phyloP scores from a whole-genome alignment of 2,888 invertebrate genomes.

The Ormyrus pomaceus region DNA sequence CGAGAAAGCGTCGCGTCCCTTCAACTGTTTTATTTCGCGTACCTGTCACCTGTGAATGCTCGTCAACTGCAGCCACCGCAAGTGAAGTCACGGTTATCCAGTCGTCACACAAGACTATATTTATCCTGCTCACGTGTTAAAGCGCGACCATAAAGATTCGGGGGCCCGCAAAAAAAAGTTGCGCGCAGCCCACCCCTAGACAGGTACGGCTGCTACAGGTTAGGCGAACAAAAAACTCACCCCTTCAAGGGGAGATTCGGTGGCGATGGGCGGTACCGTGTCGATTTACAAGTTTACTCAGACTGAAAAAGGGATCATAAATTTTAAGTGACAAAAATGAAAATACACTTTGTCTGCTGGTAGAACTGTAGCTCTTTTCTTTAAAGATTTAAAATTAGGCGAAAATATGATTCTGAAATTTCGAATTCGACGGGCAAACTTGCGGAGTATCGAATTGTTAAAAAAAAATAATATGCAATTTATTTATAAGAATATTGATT shows the following conservation, averaged over 20 bases:
- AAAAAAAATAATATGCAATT: no score
- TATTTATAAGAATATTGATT: not conserved
- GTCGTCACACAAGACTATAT: conserved; percentile 36
- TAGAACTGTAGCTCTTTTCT: no score
- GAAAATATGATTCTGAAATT: no score
- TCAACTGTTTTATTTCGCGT: conserved; percentile 35
- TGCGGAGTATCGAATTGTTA: no score
- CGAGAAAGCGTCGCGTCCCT: not conserved
- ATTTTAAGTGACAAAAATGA: not conserved
- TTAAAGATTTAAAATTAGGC: no score
- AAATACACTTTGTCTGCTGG: no score
- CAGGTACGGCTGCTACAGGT: conserved; percentile 48
- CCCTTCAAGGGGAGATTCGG: conserved; percentile 34
- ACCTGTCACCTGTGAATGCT: conserved; percentile 45
- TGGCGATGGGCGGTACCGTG: conserved; percentile 15
- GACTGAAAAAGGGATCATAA: conserved; percentile 24
- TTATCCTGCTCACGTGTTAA: conserved; percentile 51
- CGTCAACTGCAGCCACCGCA: conserved; percentile 36
- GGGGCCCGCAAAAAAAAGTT: conserved; percentile 22
- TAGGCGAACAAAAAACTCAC: conserved; percentile 40
- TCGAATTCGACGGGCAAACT: no score
- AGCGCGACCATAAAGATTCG: conserved; percentile 54
- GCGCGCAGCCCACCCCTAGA: conserved; percentile 37
- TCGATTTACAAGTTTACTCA: conserved; percentile 37
- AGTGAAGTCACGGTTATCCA: conserved; percentile 23